A percentile compares a stretch with the other conserved stretches of the same genome.
phyloP scores from a whole-genome alignment of 2,888 invertebrate species.

The Drosophila atripex region DNA sequence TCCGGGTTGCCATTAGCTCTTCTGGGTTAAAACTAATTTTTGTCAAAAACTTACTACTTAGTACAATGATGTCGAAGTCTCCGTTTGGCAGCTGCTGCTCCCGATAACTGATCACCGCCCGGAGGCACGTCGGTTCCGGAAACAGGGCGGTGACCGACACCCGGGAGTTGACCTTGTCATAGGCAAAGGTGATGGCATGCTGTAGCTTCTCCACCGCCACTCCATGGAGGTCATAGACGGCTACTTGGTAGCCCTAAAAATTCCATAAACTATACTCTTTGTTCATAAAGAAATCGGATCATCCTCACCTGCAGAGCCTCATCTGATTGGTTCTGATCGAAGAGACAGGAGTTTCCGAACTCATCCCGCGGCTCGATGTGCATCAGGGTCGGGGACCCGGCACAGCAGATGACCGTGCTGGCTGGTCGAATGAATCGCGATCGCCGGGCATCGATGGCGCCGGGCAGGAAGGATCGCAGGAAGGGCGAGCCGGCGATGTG shows the following conservation, averaged over 20 bases:
- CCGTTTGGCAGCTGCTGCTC: conserved; percentile 92
- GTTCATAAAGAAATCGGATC: fast-evolving
- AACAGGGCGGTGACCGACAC: conserved; percentile 91
- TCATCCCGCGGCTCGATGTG: conserved; percentile 96
- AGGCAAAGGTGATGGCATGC: conserved; percentile 87
- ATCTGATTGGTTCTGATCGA: conserved; percentile 85
- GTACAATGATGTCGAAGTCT: conserved; percentile 95
- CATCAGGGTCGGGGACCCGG: conserved; percentile 89
- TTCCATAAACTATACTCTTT: background rate
- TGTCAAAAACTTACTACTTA: conserved; percentile 88
- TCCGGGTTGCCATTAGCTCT: no score
- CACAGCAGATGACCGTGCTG: conserved; percentile 93
- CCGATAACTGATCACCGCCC: conserved; percentile 91
- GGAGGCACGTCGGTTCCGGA: conserved; percentile 91
- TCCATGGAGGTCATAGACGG: conserved; percentile 87
- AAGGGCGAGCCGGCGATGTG: conserved; percentile 94
- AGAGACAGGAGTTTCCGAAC: conserved; percentile 93
- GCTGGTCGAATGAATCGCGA: conserved; percentile 93
- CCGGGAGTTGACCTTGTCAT: conserved; percentile 91
- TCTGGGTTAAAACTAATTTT: no score
- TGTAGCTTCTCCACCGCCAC: conserved; percentile 85
- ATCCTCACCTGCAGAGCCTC: conserved; percentile 86
- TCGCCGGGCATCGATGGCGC: conserved; percentile 92
- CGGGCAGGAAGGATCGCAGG: conserved; percentile 92
- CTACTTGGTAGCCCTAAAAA: conserved; percentile 87